A percentile compares a stretch with the other conserved stretches of the same genome.
phyloP scores from a whole-genome alignment of 92 coral and sea anemone species.

The Virgularia gustaviana region DNA sequence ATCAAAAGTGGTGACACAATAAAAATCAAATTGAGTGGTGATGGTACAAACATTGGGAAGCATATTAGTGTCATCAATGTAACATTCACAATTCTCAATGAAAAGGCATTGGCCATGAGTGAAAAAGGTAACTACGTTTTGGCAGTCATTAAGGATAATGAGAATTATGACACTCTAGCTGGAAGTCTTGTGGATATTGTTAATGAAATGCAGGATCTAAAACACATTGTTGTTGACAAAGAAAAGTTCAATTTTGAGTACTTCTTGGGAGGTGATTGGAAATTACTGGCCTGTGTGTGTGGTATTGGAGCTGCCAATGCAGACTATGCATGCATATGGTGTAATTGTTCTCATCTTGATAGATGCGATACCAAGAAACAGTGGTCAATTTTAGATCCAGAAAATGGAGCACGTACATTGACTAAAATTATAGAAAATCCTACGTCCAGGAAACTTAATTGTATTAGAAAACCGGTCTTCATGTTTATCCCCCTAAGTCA shows the following conservation, averaged over 20 bases:
- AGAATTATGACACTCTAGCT: slow-evolving; percentile 49
- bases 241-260: slow-evolving; percentile 46
- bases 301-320: slow-evolving; percentile 58
- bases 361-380: slow-evolving; percentile 38
- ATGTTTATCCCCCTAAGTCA: slow-evolving; percentile 48
- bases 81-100: slow-evolving; percentile 3
- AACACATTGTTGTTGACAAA: slow-evolving; percentile 45
- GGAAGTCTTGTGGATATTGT: slow-evolving; percentile 49
- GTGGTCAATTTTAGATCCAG: slow-evolving; percentile 48
- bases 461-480: slow-evolving; percentile 46
- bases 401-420: slow-evolving; percentile 46
- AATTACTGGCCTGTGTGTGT: slow-evolving; percentile 58
- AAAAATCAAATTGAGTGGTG: slow-evolving; percentile 29
- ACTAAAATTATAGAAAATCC: slow-evolving; percentile 41
- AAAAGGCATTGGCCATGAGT: slow-evolving; percentile 2
- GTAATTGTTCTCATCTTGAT: slow-evolving; percentile 54
- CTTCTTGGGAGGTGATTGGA: slow-evolving; percentile 69
- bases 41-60: slow-evolving; percentile 23
- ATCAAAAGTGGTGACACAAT: not conserved
- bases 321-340: slow-evolving; percentile 63
- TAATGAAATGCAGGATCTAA: slow-evolving; percentile 51
- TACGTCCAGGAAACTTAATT: slow-evolving; percentile 29
- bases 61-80: not conserved
- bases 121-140: slow-evolving; percentile 13
- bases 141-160: slow-evolving; percentile 42